Evolutionary conservation across 1,140 invertebrate species (phyloP), one percentile per base, ranked within the genome.

Genomic region (Zaprionus davidi): DNA sequence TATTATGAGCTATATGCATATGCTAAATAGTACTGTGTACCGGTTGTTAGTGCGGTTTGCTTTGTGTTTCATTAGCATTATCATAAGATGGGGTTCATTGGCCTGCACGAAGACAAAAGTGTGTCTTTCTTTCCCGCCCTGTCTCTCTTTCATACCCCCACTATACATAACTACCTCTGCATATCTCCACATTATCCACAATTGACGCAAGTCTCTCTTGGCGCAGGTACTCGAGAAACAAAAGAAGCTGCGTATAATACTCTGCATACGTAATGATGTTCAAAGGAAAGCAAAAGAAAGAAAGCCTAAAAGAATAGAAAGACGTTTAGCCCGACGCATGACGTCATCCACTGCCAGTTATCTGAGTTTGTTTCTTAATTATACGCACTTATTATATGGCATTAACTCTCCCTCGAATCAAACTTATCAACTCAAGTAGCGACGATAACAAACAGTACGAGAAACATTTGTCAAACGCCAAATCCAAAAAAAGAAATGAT

Each of bases 11-110:
- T 9, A 9, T 24, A 51, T 51, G 57, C 41, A 72, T 51, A 72
- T 59, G 63, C 55, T 72, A 58, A 71, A 65, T 44, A 59, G 60
- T 36, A 38, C 22, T 63, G 24, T 53, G 41, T 60, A 55, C 28
- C 58, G 49, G 31, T 26, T 44, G 41, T 67, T 41, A 31, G 26
- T 56, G 64, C 34, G 55, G 55, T 31, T 65, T 36, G 24, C 12
- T 57, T 57, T 36, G 24, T 12, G 17, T 57, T 74, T 70, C 36
- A 49, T 74, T 75, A 70, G 51, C 72, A 70, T 57, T 68, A 34
- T n/a, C 41, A 68, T n/a, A 15, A 12, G 53, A n/a, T 2, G 11
- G n/a, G 5, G 72, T 71, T 75, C 59, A 64, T 38, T 28, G 59
- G 26, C 51, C 67, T 9, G 44, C 2, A 28, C 13, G 26, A 34